Conservation (phyloP, 1,140 invertebrate genomes). For the Caenorhabditis brenneri region DNA sequence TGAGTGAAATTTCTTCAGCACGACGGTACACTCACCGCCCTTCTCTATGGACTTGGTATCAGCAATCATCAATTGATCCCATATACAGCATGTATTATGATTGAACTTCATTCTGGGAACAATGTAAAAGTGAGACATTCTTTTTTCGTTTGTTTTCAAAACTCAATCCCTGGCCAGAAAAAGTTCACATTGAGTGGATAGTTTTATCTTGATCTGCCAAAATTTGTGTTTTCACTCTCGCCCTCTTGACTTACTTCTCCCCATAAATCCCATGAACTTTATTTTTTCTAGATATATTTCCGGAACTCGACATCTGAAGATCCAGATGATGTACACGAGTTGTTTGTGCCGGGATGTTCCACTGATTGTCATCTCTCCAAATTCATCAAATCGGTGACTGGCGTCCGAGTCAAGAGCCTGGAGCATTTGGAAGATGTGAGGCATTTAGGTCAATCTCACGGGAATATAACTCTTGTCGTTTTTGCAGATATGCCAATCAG, state of each 20-base stretch:
- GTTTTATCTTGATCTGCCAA: too few relatives aligned
- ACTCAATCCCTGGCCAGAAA: too few relatives aligned
- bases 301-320: slow-evolving; percentile 7
- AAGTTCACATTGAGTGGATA: too few relatives aligned
- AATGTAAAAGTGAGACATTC: not conserved
- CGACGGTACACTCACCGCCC: slow-evolving; percentile 49
- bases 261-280: not conserved
- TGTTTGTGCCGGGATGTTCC: not conserved
- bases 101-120: slow-evolving; percentile 39
- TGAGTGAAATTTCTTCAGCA: slow-evolving; percentile 38
- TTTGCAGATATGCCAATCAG: slow-evolving; percentile 35
- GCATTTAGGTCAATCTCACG: not conserved
- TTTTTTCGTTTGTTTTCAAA: too few relatives aligned
- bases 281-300: not conserved
- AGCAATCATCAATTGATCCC: slow-evolving; percentile 48
- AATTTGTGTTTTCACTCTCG: too few relatives aligned
- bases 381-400: slow-evolving; percentile 36
- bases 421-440: slow-evolving; percentile 28
- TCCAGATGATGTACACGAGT: slow-evolving; percentile 24
- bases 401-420: slow-evolving; percentile 18
- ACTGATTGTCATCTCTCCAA: slow-evolving; percentile 27
- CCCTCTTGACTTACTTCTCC: too few relatives aligned
- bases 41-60: slow-evolving; percentile 46
- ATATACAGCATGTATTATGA: slow-evolving; percentile 53
- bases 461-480: not conserved